phyloP scores from a whole-genome alignment of 1,140 invertebrate species.

The Doryteuthis pealeii region DNA sequence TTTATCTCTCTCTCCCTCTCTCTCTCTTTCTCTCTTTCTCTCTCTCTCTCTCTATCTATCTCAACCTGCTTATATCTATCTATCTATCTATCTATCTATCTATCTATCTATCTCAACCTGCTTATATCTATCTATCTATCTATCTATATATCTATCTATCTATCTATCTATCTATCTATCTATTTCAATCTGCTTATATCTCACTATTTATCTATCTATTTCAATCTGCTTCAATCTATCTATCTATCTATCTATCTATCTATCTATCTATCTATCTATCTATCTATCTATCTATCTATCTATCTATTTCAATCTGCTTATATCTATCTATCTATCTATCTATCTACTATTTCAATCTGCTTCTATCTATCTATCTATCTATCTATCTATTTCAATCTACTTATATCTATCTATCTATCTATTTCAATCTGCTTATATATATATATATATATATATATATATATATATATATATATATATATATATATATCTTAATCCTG shows the following conservation, averaged over 20 bases:
- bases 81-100: background rate
- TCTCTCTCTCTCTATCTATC: background rate
- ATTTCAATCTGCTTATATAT: too few species aligned
- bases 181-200: background rate
- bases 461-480: too few species aligned
- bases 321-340: too few species aligned
- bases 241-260: background rate
- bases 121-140: background rate
- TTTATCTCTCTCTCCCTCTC: background rate
- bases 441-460: too few species aligned
- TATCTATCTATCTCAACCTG: background rate
- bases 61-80: background rate
- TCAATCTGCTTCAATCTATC: background rate
- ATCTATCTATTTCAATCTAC: too few species aligned
- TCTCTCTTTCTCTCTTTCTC: background rate
- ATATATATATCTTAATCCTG: too few species aligned
- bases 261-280: background rate
- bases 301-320: too few species aligned
- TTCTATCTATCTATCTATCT: too few species aligned
- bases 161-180: background rate
- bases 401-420: too few species aligned
- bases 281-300: background rate
- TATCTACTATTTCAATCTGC: too few species aligned
- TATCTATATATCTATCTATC: background rate
- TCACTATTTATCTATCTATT: background rate